Evolutionary conservation across 2,888 invertebrate genomes (phyloP), one percentile per base, ranked within the genome.

Genomic region (Aporophyla nigra): DNA sequence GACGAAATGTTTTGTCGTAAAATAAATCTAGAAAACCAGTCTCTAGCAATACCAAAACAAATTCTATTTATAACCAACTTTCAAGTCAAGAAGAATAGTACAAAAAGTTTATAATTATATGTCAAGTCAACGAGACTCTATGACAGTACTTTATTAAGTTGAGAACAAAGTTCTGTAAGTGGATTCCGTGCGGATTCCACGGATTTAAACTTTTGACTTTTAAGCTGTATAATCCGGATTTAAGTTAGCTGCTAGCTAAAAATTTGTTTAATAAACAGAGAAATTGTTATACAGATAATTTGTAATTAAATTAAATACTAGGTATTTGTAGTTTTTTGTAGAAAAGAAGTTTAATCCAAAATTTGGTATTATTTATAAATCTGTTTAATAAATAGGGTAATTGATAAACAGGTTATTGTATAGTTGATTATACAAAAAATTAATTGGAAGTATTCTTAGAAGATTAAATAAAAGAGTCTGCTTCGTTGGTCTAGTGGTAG

Each of bases 21-120:
- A 10, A 33, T 3, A 62, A n/a, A 14, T n/a, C n/a, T 10, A 46
- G 24, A 9, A 40, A 21, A 51, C 19, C 24, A 68, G 14, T 10
- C 14, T 10, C 14, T 9, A 33, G 1, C 27, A 56, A 71, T 7
- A 53, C 21, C 27, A 49, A 56, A 70, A 10, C 0, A 40, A 40
- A 40, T 40, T 14, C 5, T 69, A 61, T 58, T 58, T 46, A n/a
- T 21, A 49, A 5, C 43, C 21, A 12, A 12, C 43, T 66, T 56
- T 21, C 12, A 27, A 67, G 16, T 67, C 46, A 5, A 43, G 46
- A 46, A 65, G 63, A 59, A 83, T 73, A 83, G 68, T 61, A 56
- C 33, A 71, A 69, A 72, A 83, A 83, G 54, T 83, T 83, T 79
- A 70, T 84, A 82, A 82, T 84, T 84, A 75, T 63, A 80, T 63